Evolutionary conservation across 2,113 vertebrate species (phyloP).

Genomic region (Tenebrosternarchus preto): DNA sequence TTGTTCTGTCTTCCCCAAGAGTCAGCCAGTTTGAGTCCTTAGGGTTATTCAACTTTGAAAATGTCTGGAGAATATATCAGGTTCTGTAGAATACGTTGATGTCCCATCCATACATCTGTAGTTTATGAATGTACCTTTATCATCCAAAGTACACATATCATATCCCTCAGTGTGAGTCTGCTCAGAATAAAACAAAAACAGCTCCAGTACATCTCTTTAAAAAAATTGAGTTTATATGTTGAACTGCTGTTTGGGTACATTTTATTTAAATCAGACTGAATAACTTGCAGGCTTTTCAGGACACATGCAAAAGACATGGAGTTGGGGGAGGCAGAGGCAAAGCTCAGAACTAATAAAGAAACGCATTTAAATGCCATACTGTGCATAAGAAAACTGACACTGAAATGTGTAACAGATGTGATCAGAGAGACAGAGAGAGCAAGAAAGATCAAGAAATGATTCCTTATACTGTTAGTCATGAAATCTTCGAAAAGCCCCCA

Average conservation of each 20-base stretch:
- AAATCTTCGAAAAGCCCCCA: slow-evolving; percentile 41
- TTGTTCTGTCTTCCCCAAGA: background rate
- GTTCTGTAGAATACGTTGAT: background rate
- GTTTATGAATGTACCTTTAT: background rate
- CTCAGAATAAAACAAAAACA: background rate
- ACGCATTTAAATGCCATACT: slow-evolving; percentile 10
- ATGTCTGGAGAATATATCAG: background rate
- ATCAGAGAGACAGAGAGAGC: slow-evolving; percentile 1
- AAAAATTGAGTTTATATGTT: background rate
- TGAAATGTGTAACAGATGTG: slow-evolving; percentile 42
- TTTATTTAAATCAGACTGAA: background rate
- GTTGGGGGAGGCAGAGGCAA: slow-evolving; percentile 12
- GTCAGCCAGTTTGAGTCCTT: background rate
- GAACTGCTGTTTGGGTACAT: background rate
- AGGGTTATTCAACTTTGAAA: background rate
- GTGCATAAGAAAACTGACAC: slow-evolving; percentile 28
- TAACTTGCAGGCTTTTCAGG: slow-evolving; percentile 4
- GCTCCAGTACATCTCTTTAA: slow-evolving; percentile 2
- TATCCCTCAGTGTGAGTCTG: background rate
- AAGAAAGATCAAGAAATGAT: slow-evolving; percentile 34
- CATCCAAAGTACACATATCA: background rate
- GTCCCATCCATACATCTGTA: background rate
- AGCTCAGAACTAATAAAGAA: slow-evolving; percentile 25
- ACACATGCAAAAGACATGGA: background rate
- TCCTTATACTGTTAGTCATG: slow-evolving; percentile 40